These are phyloP conservation scores for Rhingia campestris DNA, from an alignment of 2,888 invertebrate species.

Conservation along the genomic window DNA sequence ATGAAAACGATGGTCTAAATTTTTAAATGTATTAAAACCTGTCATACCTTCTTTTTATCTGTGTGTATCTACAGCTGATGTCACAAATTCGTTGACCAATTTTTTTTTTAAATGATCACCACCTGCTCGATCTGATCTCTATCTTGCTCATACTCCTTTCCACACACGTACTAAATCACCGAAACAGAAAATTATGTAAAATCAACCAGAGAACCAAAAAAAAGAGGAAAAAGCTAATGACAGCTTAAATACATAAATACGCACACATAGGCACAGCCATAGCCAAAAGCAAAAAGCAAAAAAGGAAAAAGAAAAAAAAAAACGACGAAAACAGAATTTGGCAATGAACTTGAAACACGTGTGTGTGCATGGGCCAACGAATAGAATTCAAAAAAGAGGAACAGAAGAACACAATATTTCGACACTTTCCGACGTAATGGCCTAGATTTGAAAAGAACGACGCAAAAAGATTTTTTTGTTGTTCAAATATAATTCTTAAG, in stretches of 20 bases:
- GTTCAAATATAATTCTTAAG: slow-evolving; percentile 13
- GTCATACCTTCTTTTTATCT: too few species aligned
- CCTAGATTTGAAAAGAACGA: slow-evolving; percentile 73
- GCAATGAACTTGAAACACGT: slow-evolving; percentile 72
- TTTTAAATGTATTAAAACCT: too few species aligned
- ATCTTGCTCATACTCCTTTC: neutral
- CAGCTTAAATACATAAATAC: slow-evolving; percentile 10
- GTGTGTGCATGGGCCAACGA: slow-evolving; percentile 55
- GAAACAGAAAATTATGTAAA: slow-evolving; percentile 11
- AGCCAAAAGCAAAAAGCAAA: slow-evolving; percentile 38
- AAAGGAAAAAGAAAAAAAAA: slow-evolving; percentile 2
- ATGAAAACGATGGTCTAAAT: too few species aligned
- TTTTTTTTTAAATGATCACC: neutral
- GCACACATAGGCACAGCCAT: slow-evolving; percentile 29
- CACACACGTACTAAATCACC: slow-evolving; percentile 19
- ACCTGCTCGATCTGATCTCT: slow-evolving; percentile 12
- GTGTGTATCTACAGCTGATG: neutral
- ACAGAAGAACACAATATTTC: slow-evolving; percentile 39
- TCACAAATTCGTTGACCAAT: neutral
- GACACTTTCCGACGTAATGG: slow-evolving; percentile 75
- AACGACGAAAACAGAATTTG: slow-evolving; percentile 44
- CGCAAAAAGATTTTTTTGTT: slow-evolving; percentile 60
- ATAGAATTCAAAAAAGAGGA: slow-evolving; percentile 33
- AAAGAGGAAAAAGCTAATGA: slow-evolving; percentile 43
- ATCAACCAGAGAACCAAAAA: slow-evolving; percentile 6